These are phyloP conservation scores for Leucoptera coffeella DNA, from an alignment of 2,888 invertebrate genomes.

Conservation along the genomic window DNA sequence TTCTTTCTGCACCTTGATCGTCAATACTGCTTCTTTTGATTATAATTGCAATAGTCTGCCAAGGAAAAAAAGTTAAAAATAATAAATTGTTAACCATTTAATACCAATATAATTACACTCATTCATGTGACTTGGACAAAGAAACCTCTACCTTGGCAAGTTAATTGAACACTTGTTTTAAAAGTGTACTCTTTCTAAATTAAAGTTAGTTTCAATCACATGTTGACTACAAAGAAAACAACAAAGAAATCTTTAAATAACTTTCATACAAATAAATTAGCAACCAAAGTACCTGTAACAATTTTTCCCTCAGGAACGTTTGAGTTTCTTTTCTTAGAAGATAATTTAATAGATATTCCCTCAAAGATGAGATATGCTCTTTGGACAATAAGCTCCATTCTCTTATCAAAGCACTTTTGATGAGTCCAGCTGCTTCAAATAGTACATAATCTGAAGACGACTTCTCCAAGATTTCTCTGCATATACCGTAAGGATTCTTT, in stretches of 20 bases:
- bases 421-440: constrained; percentile 79
- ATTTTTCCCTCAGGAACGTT: constrained; percentile 69
- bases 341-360: constrained; percentile 75
- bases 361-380: constrained; percentile 61
- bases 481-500: constrained; percentile 74
- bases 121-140: too few species aligned
- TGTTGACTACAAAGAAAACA: too few species aligned
- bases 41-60: constrained; percentile 78
- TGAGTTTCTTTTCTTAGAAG: constrained; percentile 64
- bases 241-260: too few species aligned
- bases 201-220: too few species aligned
- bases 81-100: background rate
- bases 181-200: too few species aligned
- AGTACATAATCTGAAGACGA: constrained; percentile 71
- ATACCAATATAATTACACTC: too few species aligned
- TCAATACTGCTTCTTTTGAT: constrained; percentile 78
- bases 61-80: constrained; percentile 9
- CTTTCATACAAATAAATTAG: too few species aligned
- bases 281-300: constrained; percentile 59
- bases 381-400: constrained; percentile 76
- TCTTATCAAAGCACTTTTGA: constrained; percentile 75
- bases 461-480: constrained; percentile 71
- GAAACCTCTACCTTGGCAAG: too few species aligned
- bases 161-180: too few species aligned
- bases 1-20: constrained; percentile 62